These are phyloP conservation scores for Zaprionus lineosus DNA, from an alignment of 2,888 invertebrate species.

Conservation along the genomic window DNA sequence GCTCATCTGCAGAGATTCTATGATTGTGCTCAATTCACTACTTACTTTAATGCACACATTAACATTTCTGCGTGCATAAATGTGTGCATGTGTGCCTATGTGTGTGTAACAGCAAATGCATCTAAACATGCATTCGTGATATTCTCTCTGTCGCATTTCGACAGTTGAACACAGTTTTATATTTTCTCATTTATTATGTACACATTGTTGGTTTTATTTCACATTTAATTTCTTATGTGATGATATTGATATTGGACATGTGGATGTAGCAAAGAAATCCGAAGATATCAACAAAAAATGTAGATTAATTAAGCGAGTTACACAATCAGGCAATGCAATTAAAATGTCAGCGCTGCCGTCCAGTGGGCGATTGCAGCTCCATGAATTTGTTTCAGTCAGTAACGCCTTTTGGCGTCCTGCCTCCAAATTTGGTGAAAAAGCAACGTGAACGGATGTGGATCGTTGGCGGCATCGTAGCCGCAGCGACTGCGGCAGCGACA, in stretches of 20 bases:
- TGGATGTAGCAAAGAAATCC: conserved; percentile 14
- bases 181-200: neutral
- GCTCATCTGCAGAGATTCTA: conserved; percentile 51
- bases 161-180: too few relatives aligned
- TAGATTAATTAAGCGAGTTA: conserved; percentile 75
- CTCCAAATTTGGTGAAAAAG: neutral
- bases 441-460: neutral
- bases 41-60: too few relatives aligned
- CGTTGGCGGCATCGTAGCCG: neutral
- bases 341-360: conserved; percentile 67
- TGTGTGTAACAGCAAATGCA: too few relatives aligned
- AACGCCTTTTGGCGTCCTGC: conserved; percentile 27
- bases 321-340: conserved; percentile 72
- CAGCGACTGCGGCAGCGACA: neutral
- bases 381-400: conserved; percentile 27
- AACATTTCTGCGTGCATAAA: too few relatives aligned
- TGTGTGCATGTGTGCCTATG: too few relatives aligned
- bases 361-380: conserved; percentile 17
- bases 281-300: conserved; percentile 24
- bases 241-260: conserved; percentile 15
- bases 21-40: conserved; percentile 37
- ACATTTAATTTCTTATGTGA: neutral
- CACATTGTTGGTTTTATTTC: neutral
- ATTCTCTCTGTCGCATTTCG: too few relatives aligned
- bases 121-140: too few relatives aligned